These are phyloP conservation scores for Tarsius wallacei DNA, from an alignment of 2,797 vertebrate species.

Conservation along the genomic window DNA sequence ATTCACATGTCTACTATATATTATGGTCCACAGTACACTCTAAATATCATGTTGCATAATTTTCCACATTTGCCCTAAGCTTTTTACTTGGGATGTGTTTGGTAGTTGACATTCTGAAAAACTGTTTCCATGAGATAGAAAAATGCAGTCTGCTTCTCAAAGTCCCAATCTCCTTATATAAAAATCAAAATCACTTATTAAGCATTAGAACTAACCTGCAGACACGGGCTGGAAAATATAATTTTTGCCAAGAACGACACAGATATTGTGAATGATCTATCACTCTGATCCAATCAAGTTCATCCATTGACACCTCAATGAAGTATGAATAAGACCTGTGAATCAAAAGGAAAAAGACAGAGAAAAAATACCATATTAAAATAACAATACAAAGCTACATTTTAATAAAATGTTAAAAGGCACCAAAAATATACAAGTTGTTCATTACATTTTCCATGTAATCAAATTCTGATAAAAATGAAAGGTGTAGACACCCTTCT, in stretches of 20 bases:
- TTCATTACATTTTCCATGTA: slow-evolving; percentile 40
- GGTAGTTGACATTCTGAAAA: slow-evolving; percentile 25
- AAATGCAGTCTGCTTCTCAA: slow-evolving; percentile 32
- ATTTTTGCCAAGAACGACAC: slow-evolving; percentile 98
- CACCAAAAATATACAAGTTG: slow-evolving; percentile 29
- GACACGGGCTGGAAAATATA: slow-evolving; percentile 96
- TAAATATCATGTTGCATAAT: slow-evolving; percentile 18
- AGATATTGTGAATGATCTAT: slow-evolving; percentile 97
- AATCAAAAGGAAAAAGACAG: slow-evolving; percentile 68
- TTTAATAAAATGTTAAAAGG: slow-evolving; percentile 1
- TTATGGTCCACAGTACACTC: neutral
- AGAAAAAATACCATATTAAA: slow-evolving; percentile 11
- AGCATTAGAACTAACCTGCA: slow-evolving; percentile 94
- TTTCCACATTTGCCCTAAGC: slow-evolving; percentile 9
- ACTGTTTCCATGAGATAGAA: slow-evolving; percentile 36
- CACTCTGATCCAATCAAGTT: slow-evolving; percentile 98
- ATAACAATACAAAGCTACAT: slow-evolving; percentile 45
- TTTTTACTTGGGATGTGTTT: neutral
- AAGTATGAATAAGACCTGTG: slow-evolving; percentile 98
- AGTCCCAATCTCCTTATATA: slow-evolving; percentile 47
- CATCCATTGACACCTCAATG: slow-evolving; percentile 99
- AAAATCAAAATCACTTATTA: slow-evolving; percentile 64
- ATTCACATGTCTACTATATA: slow-evolving; percentile 10
- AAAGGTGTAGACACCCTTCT: neutral
- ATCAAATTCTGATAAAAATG: neutral